Percentiles rank a stretch among this genome's conserved stretches.
Evolutionary conservation across 1,140 invertebrate species (phyloP).

Genomic region (Drosophila guanche): DNA sequence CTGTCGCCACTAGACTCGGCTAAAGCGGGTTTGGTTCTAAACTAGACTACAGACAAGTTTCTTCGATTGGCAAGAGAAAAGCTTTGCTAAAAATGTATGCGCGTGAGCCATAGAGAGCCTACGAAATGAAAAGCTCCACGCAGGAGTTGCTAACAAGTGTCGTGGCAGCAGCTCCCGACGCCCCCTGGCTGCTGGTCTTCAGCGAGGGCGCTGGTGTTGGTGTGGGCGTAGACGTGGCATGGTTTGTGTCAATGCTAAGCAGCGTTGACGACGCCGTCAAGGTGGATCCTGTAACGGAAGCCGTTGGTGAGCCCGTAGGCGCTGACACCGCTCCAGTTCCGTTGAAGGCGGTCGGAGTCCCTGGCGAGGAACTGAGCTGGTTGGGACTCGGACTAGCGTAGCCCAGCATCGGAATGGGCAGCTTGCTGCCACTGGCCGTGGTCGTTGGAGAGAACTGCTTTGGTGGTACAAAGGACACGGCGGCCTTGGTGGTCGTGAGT

Average conservation of each 20-base stretch:
- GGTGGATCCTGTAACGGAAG: constrained; percentile 3
- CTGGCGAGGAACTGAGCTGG: constrained; percentile 11
- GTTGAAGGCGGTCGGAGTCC: constrained; percentile 12
- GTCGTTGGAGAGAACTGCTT: constrained; percentile 55
- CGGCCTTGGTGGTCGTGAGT: constrained; percentile 64
- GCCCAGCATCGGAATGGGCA: constrained; percentile 4
- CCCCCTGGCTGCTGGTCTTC: constrained; percentile 45
- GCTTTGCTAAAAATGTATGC: constrained; percentile 3
- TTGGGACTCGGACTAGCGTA: constrained; percentile 11
- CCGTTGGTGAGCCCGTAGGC: constrained; percentile 7
- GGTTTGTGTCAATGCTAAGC: constrained; percentile 69
- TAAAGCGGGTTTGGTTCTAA: constrained; percentile 41
- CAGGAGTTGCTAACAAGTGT: constrained; percentile 68
- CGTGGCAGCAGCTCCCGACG: constrained; percentile 33
- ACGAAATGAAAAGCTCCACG: constrained; percentile 68
- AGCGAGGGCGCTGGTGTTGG: constrained; percentile 32
- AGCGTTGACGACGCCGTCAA: constrained; percentile 30
- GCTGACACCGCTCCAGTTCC: constrained; percentile 13
- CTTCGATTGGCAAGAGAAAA: constrained; percentile 75
- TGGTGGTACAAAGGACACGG: constrained; percentile 67
- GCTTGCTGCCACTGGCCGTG: constrained; percentile 17
- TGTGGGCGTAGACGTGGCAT: constrained; percentile 16
- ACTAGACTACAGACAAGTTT: constrained; percentile 67
- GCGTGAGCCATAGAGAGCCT: constrained; percentile 25
- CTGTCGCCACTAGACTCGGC: constrained; percentile 28